Conservation (phyloP, 2,797 vertebrate species). For the Salmo trutta region DNA sequence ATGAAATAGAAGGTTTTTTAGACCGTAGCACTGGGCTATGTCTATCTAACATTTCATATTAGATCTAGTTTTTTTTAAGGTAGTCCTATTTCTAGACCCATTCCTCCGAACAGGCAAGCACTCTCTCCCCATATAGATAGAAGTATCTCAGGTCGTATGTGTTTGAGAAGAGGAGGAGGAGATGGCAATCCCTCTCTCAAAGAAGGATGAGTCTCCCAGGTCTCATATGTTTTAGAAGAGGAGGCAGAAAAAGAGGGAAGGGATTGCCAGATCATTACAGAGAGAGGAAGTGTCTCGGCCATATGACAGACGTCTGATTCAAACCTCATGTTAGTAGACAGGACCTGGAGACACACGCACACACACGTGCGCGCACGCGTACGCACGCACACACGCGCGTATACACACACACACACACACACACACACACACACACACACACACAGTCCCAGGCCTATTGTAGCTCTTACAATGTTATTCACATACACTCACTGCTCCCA, state of each 20-base stretch:
- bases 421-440: not conserved
- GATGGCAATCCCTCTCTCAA: not conserved
- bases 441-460: not conserved
- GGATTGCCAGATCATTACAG: slow-evolving; percentile 57
- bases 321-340: slow-evolving; percentile 57
- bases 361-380: not conserved
- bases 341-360: slow-evolving; percentile 18
- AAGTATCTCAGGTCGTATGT: slow-evolving; percentile 31
- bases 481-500: not conserved
- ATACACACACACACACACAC: no score
- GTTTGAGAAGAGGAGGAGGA: slow-evolving; percentile 23
- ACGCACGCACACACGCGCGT: not conserved
- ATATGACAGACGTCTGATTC: slow-evolving; percentile 57
- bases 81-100: slow-evolving; percentile 3
- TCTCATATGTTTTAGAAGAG: slow-evolving; percentile 11
- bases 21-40: slow-evolving; percentile 17
- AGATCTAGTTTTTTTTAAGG: not conserved
- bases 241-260: slow-evolving; percentile 28
- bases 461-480: not conserved
- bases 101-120: not conserved
- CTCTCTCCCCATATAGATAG: not conserved
- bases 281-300: slow-evolving; percentile 56
- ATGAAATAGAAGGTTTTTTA: slow-evolving; percentile 21
- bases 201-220: not conserved
- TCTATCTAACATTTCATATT: not conserved